These are phyloP conservation scores for Synanceia verrucosa DNA, from an alignment of 2,797 vertebrate genomes.

Conservation along the genomic window DNA sequence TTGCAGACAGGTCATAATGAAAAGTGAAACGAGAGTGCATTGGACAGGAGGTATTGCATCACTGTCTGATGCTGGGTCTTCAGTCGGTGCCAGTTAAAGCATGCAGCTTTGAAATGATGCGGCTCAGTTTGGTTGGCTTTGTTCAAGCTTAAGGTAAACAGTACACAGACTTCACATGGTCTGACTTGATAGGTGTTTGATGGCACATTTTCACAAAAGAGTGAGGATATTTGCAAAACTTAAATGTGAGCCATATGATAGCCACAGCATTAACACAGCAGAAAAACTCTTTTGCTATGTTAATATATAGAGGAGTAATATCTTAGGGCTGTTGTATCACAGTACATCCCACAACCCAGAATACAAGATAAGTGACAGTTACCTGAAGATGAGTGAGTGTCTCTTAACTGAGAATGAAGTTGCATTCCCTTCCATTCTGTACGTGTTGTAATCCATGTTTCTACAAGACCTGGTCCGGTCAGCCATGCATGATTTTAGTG, in stretches of 20 bases:
- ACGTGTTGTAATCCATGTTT: no score
- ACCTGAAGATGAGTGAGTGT: no score
- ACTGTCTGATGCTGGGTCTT: slow-evolving; percentile 51
- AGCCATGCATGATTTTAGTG: no score
- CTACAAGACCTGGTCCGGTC: no score
- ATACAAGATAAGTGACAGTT: no score
- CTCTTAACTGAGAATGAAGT: not conserved
- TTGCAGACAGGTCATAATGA: slow-evolving; percentile 59
- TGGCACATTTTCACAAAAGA: slow-evolving; percentile 6
- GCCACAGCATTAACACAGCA: not conserved
- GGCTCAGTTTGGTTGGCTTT: slow-evolving; percentile 41
- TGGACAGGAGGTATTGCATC: slow-evolving; percentile 68
- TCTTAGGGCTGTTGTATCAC: no score
- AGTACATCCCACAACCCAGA: no score
- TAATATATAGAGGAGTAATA: not conserved
- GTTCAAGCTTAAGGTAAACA: slow-evolving; percentile 38
- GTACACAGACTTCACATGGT: slow-evolving; percentile 35
- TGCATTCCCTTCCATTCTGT: not conserved
- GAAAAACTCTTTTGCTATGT: not conserved
- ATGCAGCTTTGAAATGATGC: slow-evolving; percentile 39
- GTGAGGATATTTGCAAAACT: slow-evolving; percentile 47
- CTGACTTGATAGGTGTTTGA: slow-evolving; percentile 26
- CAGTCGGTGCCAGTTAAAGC: slow-evolving; percentile 49
- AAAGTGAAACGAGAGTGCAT: slow-evolving; percentile 67
- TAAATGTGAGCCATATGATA: not conserved